Conservation (phyloP, 1,140 invertebrate species). For the Drosophila erecta region DNA sequence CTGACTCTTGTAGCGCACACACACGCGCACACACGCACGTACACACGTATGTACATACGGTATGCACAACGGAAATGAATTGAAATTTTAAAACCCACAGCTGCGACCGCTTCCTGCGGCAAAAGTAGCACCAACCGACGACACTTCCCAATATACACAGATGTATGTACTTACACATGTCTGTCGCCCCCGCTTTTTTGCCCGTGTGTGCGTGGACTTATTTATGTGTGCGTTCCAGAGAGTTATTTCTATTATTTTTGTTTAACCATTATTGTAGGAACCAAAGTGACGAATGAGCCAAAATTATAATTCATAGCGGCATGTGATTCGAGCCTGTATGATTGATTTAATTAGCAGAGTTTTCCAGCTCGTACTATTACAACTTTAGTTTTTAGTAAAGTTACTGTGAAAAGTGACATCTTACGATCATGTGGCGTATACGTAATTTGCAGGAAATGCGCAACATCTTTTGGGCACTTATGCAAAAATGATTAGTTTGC, state of each 20-base stretch:
- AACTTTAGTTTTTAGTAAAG: too few species aligned
- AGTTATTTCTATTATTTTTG: constrained; percentile 35
- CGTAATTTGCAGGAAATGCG: neutral
- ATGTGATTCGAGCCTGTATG: too few species aligned
- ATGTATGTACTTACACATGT: constrained; percentile 48
- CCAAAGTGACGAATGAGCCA: neutral
- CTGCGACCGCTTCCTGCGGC: constrained; percentile 81
- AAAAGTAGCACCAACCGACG: constrained; percentile 70
- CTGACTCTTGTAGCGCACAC: constrained; percentile 24
- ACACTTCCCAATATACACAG: constrained; percentile 57
- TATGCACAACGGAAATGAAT: constrained; percentile 80
- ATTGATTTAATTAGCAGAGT: too few species aligned
- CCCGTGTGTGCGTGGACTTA: constrained; percentile 14
- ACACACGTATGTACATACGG: constrained; percentile 29
- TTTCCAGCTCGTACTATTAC: too few species aligned
- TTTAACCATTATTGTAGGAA: constrained; percentile 9
- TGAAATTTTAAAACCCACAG: constrained; percentile 83
- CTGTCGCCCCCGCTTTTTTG: constrained; percentile 4
- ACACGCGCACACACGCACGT: constrained; percentile 12
- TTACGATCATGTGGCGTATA: neutral
- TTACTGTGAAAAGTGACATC: neutral
- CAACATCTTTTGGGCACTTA: too few species aligned
- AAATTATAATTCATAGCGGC: neutral
- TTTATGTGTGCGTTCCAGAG: constrained; percentile 35
- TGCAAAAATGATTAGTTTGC: too few species aligned